Base-by-base conservation (phyloP, 2,113 vertebrate species). In the Lophotis ruficrista region DNA sequence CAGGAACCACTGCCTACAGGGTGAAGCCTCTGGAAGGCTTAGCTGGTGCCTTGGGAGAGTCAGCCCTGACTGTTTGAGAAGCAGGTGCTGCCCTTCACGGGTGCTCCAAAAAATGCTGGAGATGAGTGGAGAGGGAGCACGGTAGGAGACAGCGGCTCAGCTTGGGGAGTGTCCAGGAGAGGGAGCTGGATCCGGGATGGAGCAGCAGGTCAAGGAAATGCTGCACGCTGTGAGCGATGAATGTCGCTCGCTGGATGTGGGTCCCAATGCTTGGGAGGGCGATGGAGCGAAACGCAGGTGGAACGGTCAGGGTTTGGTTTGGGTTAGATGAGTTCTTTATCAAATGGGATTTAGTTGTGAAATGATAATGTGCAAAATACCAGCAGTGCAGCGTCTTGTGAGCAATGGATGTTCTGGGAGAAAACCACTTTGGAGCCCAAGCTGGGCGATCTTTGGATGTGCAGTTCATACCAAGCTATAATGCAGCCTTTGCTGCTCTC, bases 161-260 rank as follows among this genome's bases (percentile, higher is more conserved):
- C 50, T 4, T n/a, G 87, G 71, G 80, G 17, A 89, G 71, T 14
- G 71, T 91, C 95, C 91, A 89, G 93, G 93, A 93, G 95, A 89
- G 91, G 93, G 93, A 96, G 93, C 95, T 43, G 93, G 76, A 33
- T 83, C 66, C 2, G 1, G 95, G 73, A 21, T 1, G 13, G 68
- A 87, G 68, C 77, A 41, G 31, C 53, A 35, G 2, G 2, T 17
- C 68, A 43, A 11, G 72, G 86, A 47, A 65, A 30, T 0, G 25
- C 75, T 7, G 83, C 48, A 5, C 9, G 14, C 1, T 43, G 64
- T 8, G 70, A 72, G 75, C 75, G 19, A 14, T 20, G 4, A 37
- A 11, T 8, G 0, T 10, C 2, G 2, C n/a, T 35, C 0, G 12
- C 17, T 4, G 5, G 38, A 27, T 3, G 0, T 24, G 47, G 25